Conservation (phyloP, 2,797 vertebrate species). For the Eulemur mongoz region DNA sequence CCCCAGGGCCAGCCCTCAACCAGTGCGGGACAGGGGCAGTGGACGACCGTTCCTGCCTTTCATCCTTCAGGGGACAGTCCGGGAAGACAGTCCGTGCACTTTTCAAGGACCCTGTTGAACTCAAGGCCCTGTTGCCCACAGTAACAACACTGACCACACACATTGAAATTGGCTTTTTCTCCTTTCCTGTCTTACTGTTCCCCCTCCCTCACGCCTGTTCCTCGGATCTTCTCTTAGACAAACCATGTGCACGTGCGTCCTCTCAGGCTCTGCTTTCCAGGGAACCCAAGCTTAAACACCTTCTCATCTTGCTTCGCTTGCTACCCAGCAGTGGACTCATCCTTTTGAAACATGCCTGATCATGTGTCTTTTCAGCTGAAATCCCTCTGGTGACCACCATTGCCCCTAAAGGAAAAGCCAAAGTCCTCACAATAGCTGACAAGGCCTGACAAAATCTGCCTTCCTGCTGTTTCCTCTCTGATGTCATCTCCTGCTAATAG, state of each 20-base stretch:
- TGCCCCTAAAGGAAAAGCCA: background rate
- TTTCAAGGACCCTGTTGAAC: background rate
- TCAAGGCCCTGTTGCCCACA: background rate
- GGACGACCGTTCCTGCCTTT: background rate
- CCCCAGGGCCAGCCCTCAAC: background rate
- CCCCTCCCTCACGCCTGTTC: background rate
- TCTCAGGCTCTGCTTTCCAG: background rate
- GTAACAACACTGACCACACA: background rate
- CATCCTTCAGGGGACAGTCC: background rate
- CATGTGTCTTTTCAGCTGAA: background rate
- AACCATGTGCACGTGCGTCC: background rate
- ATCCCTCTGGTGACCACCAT: background rate
- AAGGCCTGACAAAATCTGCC: background rate
- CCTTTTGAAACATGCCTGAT: background rate
- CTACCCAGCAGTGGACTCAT: background rate
- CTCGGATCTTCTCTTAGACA: background rate
- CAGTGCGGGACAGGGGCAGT: background rate
- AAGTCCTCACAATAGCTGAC: background rate
- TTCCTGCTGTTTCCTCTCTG: background rate
- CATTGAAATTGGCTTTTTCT: background rate
- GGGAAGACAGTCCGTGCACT: background rate
- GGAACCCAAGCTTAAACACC: background rate
- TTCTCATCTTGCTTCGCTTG: background rate
- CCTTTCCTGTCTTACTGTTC: background rate
- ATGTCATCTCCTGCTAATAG: background rate